A percentile compares a stretch with the other conserved stretches of the same genome.
Evolutionary conservation across 2,113 vertebrate genomes (phyloP).

Genomic region (Cepphus grylle): DNA sequence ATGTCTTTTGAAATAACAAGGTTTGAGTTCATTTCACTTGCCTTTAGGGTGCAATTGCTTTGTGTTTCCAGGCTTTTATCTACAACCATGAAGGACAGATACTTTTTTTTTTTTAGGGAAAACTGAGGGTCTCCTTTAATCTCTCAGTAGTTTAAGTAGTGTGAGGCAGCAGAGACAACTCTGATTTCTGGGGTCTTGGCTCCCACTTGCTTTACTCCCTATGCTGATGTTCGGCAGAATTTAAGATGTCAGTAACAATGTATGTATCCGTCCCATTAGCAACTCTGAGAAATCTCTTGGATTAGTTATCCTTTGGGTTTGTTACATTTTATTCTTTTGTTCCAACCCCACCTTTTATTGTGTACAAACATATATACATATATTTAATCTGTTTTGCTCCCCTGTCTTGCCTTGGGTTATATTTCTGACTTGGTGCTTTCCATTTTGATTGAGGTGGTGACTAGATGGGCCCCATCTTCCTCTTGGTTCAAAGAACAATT

Average conservation of each 20-base stretch:
- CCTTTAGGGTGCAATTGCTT: neutral
- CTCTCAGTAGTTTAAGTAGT: neutral
- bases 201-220: neutral
- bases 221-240: neutral
- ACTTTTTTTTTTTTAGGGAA: neutral
- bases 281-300: neutral
- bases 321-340: neutral
- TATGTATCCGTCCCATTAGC: neutral
- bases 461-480: slow-evolving; percentile 52
- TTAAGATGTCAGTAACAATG: slow-evolving; percentile 11
- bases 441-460: slow-evolving; percentile 62
- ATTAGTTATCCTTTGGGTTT: neutral
- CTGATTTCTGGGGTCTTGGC: neutral
- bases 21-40: slow-evolving; percentile 25
- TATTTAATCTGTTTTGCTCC: slow-evolving; percentile 15
- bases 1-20: neutral
- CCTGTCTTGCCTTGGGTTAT: slow-evolving; percentile 46
- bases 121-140: neutral
- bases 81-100: neutral
- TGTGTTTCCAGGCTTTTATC: neutral
- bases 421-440: slow-evolving; percentile 59
- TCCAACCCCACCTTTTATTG: slow-evolving; percentile 15
- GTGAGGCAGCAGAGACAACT: neutral
- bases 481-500: slow-evolving; percentile 65
- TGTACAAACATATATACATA: slow-evolving; percentile 20